Conservation (phyloP, 2,888 invertebrate genomes). For the Charanyca ferruginea region DNA sequence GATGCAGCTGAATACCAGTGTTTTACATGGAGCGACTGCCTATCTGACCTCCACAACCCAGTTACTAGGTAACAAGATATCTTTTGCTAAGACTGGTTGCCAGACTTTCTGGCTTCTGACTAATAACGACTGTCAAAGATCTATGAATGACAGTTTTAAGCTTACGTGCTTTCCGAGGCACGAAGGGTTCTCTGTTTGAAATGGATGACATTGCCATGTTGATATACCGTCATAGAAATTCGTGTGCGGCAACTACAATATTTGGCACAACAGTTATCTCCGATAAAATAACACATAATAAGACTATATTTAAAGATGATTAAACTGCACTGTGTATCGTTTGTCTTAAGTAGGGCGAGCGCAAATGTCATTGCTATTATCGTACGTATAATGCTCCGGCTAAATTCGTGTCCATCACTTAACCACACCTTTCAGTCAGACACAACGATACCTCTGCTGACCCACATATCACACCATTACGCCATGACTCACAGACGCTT, state of each 20-base stretch:
- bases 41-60: no score
- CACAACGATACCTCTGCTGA: constrained; percentile 14
- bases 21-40: no score
- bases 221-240: not conserved
- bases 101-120: no score
- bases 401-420: constrained; percentile 43
- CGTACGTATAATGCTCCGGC: constrained; percentile 57
- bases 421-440: constrained; percentile 22
- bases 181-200: no score
- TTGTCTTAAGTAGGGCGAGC: constrained; percentile 61
- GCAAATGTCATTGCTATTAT: constrained; percentile 68
- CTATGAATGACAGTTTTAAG: no score
- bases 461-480: constrained; percentile 38
- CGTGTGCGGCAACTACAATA: constrained; percentile 27
- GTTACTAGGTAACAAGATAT: no score
- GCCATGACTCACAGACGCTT: constrained; percentile 42
- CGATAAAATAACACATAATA: constrained; percentile 53
- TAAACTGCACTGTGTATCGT: constrained; percentile 49
- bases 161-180: no score
- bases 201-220: no score
- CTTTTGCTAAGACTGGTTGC: no score
- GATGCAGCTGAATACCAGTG: no score
- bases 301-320: constrained; percentile 62
- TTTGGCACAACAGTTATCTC: constrained; percentile 26
- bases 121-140: no score